Base-by-base conservation (phyloP, 2,113 vertebrate species). In the Mormyrus lacerda region DNA sequence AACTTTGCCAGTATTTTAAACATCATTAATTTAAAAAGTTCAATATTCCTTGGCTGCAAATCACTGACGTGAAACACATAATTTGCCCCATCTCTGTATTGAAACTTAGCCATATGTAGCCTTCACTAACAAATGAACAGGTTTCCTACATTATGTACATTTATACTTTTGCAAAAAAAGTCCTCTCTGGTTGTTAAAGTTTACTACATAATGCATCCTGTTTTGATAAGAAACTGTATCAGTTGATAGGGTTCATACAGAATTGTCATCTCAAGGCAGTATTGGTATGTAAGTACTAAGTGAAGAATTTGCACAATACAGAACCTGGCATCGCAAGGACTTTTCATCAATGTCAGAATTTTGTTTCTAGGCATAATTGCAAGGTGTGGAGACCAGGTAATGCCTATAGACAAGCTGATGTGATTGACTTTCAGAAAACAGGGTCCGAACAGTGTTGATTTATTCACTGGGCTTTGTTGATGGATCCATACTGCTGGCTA, bases 401-500 rank as follows among this genome's bases (percentile, higher is more conserved):
- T 44, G 83, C 24, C 65, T 5, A 7, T 53, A 10, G 55, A 17
- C 39, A 47, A 84, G 44, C 82, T 45, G 35, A 79, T 39, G 35
- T 87, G 61, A 90, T 53, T 79, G 85, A 55, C 61, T 87, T 79
- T 79, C 35, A 87, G 85, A 65, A 69, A 87, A 87, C 31, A 44
- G 21, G 89, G 35, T 15, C 61, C 19, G 31, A 90, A 85, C 69
- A 11, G 42, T 87, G 61, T 79, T 87, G 89, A 87, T 87, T 87
- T 90, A 76, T 90, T 87, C 73, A 87, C 51, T 51, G 61, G 45
- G 48, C 1, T 27, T 47, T 42, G 42, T 73, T 87, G 61, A 76
- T 35, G 45, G 85, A 87, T 87, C 85, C 85, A 90, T 90, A 87
- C 85, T 53, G 61, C 73, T 58, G 45, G 31, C 24, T 87, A 86